Conservation (phyloP, 2,888 invertebrate genomes). For the Herminia tarsipennalis region DNA sequence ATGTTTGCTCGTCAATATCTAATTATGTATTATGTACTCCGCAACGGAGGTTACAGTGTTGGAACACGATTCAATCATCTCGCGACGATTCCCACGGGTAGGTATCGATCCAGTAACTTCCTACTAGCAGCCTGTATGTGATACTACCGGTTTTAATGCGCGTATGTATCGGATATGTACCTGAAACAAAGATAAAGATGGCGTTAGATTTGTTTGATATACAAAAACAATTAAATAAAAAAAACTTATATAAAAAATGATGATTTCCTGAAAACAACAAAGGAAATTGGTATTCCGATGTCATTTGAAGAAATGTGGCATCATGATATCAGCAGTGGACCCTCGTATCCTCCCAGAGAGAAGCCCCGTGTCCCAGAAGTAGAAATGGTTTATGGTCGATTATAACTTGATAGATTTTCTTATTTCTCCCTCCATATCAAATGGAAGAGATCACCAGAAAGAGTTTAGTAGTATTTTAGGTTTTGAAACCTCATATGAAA, state of each 20-base stretch:
- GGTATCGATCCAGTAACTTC: conserved; percentile 17
- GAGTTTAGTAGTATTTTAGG: no score
- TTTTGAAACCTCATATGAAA: no score
- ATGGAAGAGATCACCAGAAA: no score
- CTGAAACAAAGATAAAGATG: conserved; percentile 39
- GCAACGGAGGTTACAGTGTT: conserved; percentile 5
- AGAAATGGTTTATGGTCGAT: no score
- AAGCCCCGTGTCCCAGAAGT: no score
- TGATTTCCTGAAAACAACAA: neutral
- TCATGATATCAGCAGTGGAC: no score
- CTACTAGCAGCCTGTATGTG: neutral
- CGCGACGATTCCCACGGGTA: conserved; percentile 1
- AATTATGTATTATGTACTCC: conserved; percentile 1
- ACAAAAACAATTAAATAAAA: neutral
- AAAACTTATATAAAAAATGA: neutral
- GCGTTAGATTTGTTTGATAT: no score
- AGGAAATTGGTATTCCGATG: no score
- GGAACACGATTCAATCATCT: conserved; percentile 14
- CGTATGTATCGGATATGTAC: conserved; percentile 26
- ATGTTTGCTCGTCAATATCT: neutral
- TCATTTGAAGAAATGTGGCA: neutral
- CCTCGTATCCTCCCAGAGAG: no score
- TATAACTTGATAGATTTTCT: no score
- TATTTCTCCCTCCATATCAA: no score
- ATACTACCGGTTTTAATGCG: neutral